Percentiles rank a stretch among this genome's conserved stretches.
phyloP scores from a whole-genome alignment of 2,797 vertebrate species.

The Channa striata region DNA sequence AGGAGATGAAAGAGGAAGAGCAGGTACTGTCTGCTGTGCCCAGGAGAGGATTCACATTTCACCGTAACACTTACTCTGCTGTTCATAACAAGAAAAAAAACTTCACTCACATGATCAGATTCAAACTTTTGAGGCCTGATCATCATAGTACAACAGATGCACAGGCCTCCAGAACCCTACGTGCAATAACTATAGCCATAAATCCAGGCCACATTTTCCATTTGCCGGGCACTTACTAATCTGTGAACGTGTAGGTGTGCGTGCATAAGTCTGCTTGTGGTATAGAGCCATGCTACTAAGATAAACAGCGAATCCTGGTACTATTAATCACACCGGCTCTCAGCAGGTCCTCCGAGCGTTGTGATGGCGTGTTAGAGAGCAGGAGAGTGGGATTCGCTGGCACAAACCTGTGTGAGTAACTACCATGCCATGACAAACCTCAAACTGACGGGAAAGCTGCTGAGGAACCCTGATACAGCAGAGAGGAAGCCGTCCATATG shows the following conservation, averaged over 20 bases:
- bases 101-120: too few relatives aligned
- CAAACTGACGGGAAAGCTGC: constrained; percentile 7
- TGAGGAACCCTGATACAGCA: neutral
- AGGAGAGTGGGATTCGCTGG: constrained; percentile 23
- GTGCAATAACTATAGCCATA: constrained; percentile 36
- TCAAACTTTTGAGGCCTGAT: too few relatives aligned
- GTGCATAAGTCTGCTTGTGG: constrained; percentile 13
- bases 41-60: too few relatives aligned
- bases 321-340: constrained; percentile 56
- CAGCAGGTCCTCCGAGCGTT: constrained; percentile 18
- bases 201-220: constrained; percentile 34
- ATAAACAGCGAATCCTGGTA: constrained; percentile 43
- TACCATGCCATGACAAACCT: neutral
- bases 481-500: neutral
- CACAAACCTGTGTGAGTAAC: constrained; percentile 16
- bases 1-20: neutral
- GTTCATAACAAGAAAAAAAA: too few relatives aligned
- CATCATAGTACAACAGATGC: neutral
- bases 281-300: constrained; percentile 31
- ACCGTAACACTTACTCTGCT: too few relatives aligned
- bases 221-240: constrained; percentile 28
- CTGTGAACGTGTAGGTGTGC: constrained; percentile 37
- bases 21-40: too few relatives aligned
- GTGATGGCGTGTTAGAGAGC: constrained; percentile 29
- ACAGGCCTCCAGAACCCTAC: constrained; percentile 22